Evolutionary conservation across 2,113 vertebrate genomes (phyloP).

Genomic region (Pelecanoides urinatrix): DNA sequence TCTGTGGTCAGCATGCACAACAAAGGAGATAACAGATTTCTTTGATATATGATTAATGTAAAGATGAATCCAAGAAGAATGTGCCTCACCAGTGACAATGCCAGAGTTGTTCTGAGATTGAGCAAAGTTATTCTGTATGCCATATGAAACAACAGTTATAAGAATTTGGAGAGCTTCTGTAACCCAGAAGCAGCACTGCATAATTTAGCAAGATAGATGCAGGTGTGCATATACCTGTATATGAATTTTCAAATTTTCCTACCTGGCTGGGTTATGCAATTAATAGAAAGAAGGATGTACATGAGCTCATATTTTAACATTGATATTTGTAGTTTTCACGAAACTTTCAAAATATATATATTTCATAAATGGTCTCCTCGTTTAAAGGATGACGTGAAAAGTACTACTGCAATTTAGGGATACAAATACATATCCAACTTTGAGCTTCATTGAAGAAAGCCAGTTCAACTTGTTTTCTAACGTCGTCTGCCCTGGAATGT

Average conservation of each 20-base stretch:
- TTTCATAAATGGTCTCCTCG: not conserved
- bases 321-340: not conserved
- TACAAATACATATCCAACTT: not conserved
- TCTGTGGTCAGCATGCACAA: not conserved
- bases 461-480: not conserved
- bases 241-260: not conserved
- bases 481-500: rapidly evolving
- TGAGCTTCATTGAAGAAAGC: not conserved
- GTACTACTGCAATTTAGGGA: not conserved
- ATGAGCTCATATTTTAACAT: not conserved
- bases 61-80: not conserved
- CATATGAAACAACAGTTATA: not conserved
- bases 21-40: not conserved
- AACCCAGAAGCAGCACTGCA: not conserved
- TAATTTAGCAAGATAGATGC: not conserved
- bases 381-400: not conserved
- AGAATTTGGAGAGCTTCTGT: not conserved
- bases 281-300: not conserved
- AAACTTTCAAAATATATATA: not conserved
- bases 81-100: not conserved
- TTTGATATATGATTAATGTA: not conserved
- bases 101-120: not conserved
- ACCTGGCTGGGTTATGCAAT: not conserved
- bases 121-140: not conserved
- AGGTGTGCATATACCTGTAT: not conserved